These are phyloP conservation scores for Drosophila simulans DNA, from an alignment of 1,140 invertebrate genomes.

Conservation along the genomic window DNA sequence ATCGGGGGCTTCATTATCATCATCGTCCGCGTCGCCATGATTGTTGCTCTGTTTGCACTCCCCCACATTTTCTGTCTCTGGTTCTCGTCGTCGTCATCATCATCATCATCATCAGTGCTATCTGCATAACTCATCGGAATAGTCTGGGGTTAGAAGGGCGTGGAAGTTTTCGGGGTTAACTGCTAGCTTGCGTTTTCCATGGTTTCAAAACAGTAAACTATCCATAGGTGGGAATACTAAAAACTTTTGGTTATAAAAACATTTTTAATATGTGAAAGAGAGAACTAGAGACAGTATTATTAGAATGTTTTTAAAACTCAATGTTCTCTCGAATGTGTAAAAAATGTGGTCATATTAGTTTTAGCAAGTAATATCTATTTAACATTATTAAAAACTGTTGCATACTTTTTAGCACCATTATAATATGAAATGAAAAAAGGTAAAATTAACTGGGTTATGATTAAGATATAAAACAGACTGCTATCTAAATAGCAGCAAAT, in stretches of 20 bases:
- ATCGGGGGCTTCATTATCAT: slow-evolving; percentile 10
- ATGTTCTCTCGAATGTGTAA: too few relatives aligned
- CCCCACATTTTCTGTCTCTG: slow-evolving; percentile 31
- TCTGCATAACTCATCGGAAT: slow-evolving; percentile 65
- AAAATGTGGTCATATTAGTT: too few relatives aligned
- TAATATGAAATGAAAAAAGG: too few relatives aligned
- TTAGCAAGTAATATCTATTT: too few relatives aligned
- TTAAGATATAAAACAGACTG: too few relatives aligned
- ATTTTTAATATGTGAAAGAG: neutral
- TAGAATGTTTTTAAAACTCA: too few relatives aligned
- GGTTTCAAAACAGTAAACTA: slow-evolving; percentile 46
- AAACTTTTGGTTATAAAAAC: neutral
- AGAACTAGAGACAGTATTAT: too few relatives aligned
- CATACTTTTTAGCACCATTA: too few relatives aligned
- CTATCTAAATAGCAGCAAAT: too few relatives aligned
- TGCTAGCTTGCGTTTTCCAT: slow-evolving; percentile 71
- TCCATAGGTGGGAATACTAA: neutral
- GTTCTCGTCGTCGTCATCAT: slow-evolving; percentile 38
- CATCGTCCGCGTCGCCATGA: slow-evolving; percentile 52
- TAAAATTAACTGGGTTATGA: too few relatives aligned
- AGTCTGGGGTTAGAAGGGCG: slow-evolving; percentile 22
- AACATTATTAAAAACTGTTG: too few relatives aligned
- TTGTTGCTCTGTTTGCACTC: slow-evolving; percentile 61
- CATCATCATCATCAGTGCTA: slow-evolving; percentile 49
- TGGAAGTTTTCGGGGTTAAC: slow-evolving; percentile 54